Percentiles rank a stretch among this genome's conserved stretches.
Conservation (phyloP, 2,888 invertebrate genomes). For the Polyommatus iphigenia region DNA sequence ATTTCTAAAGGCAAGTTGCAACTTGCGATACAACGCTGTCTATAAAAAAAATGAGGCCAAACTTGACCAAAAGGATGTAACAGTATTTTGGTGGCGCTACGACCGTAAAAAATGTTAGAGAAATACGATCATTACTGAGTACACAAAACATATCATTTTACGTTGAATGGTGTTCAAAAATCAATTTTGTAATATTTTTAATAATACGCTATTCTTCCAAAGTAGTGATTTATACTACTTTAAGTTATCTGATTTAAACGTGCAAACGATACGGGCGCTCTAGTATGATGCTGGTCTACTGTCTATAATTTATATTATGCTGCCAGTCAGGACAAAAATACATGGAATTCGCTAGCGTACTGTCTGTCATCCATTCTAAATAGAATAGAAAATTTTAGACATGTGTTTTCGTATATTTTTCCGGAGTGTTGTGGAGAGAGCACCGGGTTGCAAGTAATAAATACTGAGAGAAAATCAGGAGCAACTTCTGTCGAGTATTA, state of each 20-base stretch:
- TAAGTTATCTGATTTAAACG: not conserved
- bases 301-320: not conserved
- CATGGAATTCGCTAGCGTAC: not conserved
- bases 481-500: not conserved
- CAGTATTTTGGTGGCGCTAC: no score
- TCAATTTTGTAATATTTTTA: no score
- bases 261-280: not conserved
- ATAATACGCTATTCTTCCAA: no score
- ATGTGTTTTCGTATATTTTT: constrained; percentile 19
- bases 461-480: not conserved
- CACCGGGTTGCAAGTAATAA: not conserved
- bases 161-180: no score
- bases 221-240: no score
- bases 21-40: no score
- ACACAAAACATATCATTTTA: no score
- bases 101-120: no score
- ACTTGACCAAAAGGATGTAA: no score
- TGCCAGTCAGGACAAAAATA: constrained; percentile 8
- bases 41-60: no score
- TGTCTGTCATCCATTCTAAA: constrained; percentile 23
- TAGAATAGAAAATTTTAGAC: not conserved
- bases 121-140: no score
- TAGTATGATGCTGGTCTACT: not conserved
- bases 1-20: no score
- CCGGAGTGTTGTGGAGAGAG: not conserved